These are phyloP conservation scores for Charadrius vociferus DNA, from an alignment of 2,113 vertebrate species.

Conservation along the genomic window DNA sequence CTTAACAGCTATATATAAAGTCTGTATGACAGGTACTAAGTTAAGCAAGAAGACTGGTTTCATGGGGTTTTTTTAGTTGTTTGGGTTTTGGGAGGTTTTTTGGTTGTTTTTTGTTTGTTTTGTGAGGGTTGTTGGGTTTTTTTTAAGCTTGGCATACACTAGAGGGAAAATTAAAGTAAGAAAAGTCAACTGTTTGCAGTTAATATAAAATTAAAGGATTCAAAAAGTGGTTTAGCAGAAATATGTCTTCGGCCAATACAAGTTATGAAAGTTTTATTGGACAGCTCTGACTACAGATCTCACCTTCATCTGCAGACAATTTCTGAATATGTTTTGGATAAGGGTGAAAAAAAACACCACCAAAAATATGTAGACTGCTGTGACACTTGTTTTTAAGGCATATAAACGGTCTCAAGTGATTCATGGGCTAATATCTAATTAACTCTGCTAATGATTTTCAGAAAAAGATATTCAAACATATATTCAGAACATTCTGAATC, in stretches of 20 bases:
- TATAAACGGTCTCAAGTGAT: constrained; percentile 12
- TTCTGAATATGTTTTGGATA: not conserved
- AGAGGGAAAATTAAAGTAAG: not conserved
- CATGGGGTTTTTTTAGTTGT: not conserved
- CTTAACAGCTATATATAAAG: not conserved
- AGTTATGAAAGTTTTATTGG: not conserved
- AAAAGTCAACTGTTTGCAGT: not conserved
- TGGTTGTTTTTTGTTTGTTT: not conserved
- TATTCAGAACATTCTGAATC: constrained; percentile 11
- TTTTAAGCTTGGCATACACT: not conserved
- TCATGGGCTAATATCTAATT: constrained; percentile 6
- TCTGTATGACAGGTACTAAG: too few species aligned
- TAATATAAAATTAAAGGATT: not conserved
- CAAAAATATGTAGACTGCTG: not conserved
- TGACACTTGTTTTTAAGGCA: constrained; percentile 1
- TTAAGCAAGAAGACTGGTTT: not conserved
- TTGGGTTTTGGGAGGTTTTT: too few species aligned
- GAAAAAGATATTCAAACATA: constrained; percentile 23
- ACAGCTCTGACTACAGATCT: not conserved
- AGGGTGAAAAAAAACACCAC: not conserved
- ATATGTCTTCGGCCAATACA: not conserved
- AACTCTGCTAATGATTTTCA: constrained; percentile 38
- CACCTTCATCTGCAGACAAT: not conserved
- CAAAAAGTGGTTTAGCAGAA: not conserved
- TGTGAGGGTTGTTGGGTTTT: too few species aligned